Evolutionary conservation across 2,888 invertebrate species (phyloP), one percentile per base, ranked within the genome.

Genomic region (Alloplasta piceator): DNA sequence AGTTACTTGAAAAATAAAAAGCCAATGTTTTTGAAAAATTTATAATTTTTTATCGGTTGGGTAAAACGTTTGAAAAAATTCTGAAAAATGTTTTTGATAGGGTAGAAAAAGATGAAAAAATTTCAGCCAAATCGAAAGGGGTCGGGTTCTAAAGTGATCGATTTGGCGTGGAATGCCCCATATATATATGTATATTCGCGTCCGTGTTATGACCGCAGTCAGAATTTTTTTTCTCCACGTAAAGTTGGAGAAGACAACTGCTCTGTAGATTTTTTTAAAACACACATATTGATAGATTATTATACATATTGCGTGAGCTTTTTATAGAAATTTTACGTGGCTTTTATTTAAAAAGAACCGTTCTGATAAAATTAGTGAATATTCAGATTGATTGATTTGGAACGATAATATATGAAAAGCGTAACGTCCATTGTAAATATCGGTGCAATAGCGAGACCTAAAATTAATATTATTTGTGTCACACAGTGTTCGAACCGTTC

Each of bases 351-450:
- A 83, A 82, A 82, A 76, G 82, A 85, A 52, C 5, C 36, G 48
- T 70, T 36, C 74, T 75, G 70, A 71, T 78, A 74, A 68, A 73
- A 80, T 60, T 73, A 70, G 80, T 73, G 84, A 76, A 82, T 67
- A 63, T 73, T 74, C 52, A 74, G 63, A 72, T 41, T 52, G 52
- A 78, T 70, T 87, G 78, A 80, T 88, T 86, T 86, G 70, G 52
- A 85, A 83, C 84, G 67, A 78, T 72, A 81, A 84, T 71, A 82
- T 68, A 86, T 78, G 85, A 26, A 3, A 86, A 84, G 72, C 81
- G 84, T 87, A 87, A 89, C 90, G 90, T 90, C 89, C 90, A 90
- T 90, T 89, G 90, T 90, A 91, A 90, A 91, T 91, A 91, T 90
- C 85, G 88, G 89, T 90, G 91, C 90, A 90, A 90, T 91, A 90